Evolutionary conservation across 2,888 invertebrate genomes (phyloP), one percentile per base, ranked within the genome.

Genomic region (Harpalus rubripes): DNA sequence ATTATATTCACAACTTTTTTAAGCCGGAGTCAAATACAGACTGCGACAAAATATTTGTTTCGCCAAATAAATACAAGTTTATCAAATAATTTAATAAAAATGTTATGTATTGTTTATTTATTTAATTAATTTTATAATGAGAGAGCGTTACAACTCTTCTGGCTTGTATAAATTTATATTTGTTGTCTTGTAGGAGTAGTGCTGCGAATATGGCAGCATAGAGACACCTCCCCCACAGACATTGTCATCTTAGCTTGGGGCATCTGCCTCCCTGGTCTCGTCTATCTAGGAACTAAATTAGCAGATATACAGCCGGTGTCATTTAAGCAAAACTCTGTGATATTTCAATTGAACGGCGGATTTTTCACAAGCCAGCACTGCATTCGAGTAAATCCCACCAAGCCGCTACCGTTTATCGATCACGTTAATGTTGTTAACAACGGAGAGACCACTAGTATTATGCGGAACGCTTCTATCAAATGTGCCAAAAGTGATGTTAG

Each of bases 291-390:
- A 76, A 94, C 94, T 76, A 95, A 95, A 89, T 90, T 95, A 84
- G 92, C 94, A 10, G 93, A 93, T 87, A 94, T 95, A 88, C 94
- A 95, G 61, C 94, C 95, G 1, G 93, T 93, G 83, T 93, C 94
- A 88, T 94, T 96, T 87, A 93, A 93, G 89, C 92, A 93, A 72
- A 95, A 96, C 90, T 95, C 96, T 65, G 91, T 97, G 88, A 95
- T 98, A 88, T 97, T 98, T 91, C 95, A 96, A 92, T 94, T 98
- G 93, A 96, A 96, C 86, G 97, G 97, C 56, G 97, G 97, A 3
- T 96, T 94, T 89, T 98, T 98, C 90, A 95, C 96, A 58, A 93
- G 93, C 87, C 90, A 91, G 16, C 91, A 92, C 87, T 92, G 92
- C 86, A 90, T 92, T 82, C 87, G 90, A 59, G 89, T 87, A 65